Base-by-base conservation (phyloP, 2,888 invertebrate genomes). In the Lithophane semibrunnea region DNA sequence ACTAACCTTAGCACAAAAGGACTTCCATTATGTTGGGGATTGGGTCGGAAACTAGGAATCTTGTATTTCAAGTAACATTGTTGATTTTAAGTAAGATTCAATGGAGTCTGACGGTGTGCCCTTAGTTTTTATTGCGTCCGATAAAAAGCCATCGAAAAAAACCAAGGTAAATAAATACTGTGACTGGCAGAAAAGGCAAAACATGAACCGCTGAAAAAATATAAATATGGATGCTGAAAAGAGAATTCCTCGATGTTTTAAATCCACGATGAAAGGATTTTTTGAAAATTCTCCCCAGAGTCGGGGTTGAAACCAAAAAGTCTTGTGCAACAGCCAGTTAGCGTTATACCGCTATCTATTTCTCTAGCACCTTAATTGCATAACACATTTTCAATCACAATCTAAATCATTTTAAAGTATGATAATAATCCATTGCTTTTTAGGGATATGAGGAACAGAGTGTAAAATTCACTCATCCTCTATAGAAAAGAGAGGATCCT, bases 161-260 rank as follows among this genome's bases (percentile, higher is more conserved):
- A 37, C 0, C 16, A 16, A 16, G 52, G 18, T 8, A 16, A n/a
- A n/a, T n/a, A n/a, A 3, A 4, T 24, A 24, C 16, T 3, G 7
- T 3, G 29, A 37, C 16, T n/a, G n/a, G 12, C n/a, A 13, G 16
- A n/a, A 44, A 69, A 69, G 2, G 4, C 0, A 29, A 64, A 44
- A 47, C 18, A 10, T 7, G 47, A 5, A n/a, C 16, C n/a, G 10
- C 47, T 66, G 29, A 37, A 49, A 37, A 49, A 71, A 47, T 12
- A 47, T 47, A 37, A 71, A 70, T 47, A 66, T 66, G 24, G 29
- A 65, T 65, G 37, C n/a, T 49, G n/a, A 9, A 67, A 71, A 37
- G n/a, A n/a, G 8, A 71, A 67, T 21, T n/a, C 12, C 5, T 5
- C 67, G 1, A 37, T 13, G n/a, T 67, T 44, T 65, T 65, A 56